Percentiles rank a stretch among this genome's conserved stretches.
phyloP scores from a whole-genome alignment of 2,113 vertebrate species.

The Drymodes brunneopygia region DNA sequence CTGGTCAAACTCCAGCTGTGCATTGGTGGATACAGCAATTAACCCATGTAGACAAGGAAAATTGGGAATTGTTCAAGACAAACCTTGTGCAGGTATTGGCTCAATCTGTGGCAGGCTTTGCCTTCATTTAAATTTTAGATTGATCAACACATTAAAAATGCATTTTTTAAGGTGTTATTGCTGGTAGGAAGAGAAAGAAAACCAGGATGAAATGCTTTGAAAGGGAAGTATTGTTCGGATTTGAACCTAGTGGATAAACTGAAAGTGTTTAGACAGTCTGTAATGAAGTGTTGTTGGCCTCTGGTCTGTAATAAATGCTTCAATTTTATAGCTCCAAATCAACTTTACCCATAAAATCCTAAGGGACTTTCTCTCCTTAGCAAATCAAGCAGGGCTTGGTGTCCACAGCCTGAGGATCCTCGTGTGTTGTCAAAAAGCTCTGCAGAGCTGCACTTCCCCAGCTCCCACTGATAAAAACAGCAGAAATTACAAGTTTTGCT shows the following conservation, averaged over 20 bases:
- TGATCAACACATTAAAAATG: not conserved
- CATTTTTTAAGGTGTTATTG: not conserved
- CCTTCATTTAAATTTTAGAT: not conserved
- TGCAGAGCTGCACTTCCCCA: not conserved
- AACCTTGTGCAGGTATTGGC: not conserved
- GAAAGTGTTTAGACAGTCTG: slow-evolving; percentile 33
- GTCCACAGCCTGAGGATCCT: not conserved
- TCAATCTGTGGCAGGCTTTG: not conserved
- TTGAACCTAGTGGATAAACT: not conserved
- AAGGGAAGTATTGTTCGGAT: not conserved
- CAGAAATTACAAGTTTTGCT: not conserved
- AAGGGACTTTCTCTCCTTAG: slow-evolving; percentile 38
- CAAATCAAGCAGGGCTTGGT: not conserved
- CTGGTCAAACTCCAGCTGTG: not conserved
- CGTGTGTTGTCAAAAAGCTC: not conserved
- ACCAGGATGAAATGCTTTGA: not conserved
- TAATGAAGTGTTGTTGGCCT: slow-evolving; percentile 37
- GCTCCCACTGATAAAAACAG: not conserved
- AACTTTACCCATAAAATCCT: slow-evolving; percentile 47
- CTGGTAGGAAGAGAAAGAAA: not conserved
- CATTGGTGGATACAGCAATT: not conserved
- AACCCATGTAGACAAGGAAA: not conserved
- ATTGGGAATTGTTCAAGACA: not conserved
- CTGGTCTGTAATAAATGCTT: slow-evolving; percentile 50
- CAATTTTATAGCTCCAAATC: slow-evolving; percentile 48